Evolutionary conservation across 2,113 vertebrate genomes (phyloP).

Genomic region (Rhinichthys klamathensis): DNA sequence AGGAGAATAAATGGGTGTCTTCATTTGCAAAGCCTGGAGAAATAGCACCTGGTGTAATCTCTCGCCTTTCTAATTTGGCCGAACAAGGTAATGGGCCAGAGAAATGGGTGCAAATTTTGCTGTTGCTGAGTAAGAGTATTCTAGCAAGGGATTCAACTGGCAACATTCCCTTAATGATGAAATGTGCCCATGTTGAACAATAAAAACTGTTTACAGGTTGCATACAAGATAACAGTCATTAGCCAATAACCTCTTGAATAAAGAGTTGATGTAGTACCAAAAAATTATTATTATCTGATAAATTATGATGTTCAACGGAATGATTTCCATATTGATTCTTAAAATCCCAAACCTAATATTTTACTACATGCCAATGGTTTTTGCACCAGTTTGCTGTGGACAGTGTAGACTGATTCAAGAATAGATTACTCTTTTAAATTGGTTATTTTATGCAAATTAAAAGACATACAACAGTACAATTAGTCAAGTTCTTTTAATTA

Average conservation of each 20-base stretch:
- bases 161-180: conserved; percentile 4
- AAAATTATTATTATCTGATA: neutral
- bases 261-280: neutral
- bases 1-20: conserved; percentile 59
- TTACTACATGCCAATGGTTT: neutral
- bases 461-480: neutral
- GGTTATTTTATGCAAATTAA: neutral
- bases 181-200: too few species aligned
- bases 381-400: too few species aligned
- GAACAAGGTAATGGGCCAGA: neutral
- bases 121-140: neutral
- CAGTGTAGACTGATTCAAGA: neutral
- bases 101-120: neutral
- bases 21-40: conserved; percentile 52
- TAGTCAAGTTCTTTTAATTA: neutral
- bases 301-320: neutral
- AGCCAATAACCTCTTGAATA: neutral
- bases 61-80: conserved; percentile 39
- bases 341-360: neutral
- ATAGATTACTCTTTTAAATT: neutral
- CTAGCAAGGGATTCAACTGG: neutral
- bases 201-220: too few species aligned
- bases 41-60: conserved; percentile 49
- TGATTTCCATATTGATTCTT: neutral
- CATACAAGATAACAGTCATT: neutral